Conservation (phyloP, 2,888 invertebrate species). For the Trachelus troglodyta region DNA sequence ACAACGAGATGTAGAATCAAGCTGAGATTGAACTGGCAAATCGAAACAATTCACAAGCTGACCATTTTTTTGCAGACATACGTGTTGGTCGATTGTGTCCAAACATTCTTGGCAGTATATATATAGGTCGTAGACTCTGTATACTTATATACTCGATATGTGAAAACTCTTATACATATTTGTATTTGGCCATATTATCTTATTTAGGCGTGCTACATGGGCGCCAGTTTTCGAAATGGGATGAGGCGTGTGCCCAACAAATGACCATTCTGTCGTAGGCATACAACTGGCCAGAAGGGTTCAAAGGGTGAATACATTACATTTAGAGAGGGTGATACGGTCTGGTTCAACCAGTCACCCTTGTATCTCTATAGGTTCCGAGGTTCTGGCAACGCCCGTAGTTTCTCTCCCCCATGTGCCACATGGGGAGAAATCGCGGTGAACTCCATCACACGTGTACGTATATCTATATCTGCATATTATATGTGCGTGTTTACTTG, state of each 20-base stretch:
- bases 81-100: background rate
- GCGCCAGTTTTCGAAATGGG: slow-evolving; percentile 8
- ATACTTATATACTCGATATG: background rate
- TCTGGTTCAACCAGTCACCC: background rate
- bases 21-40: background rate
- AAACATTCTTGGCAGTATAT: background rate
- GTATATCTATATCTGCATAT: background rate
- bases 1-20: background rate
- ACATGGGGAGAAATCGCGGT: background rate
- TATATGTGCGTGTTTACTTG: background rate
- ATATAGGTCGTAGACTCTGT: too few relatives aligned
- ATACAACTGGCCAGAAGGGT: slow-evolving; percentile 32
- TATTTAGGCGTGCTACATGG: slow-evolving; percentile 11
- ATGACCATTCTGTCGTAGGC: slow-evolving; percentile 36
- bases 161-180: background rate
- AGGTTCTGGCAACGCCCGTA: slow-evolving; percentile 1
- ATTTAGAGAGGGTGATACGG: slow-evolving; percentile 22
- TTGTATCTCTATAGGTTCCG: slow-evolving; percentile 22
- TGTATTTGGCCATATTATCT: slow-evolving; percentile 18
- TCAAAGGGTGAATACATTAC: slow-evolving; percentile 35
- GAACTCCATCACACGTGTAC: background rate
- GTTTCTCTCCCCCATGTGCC: background rate
- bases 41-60: background rate
- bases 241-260: slow-evolving; percentile 34
- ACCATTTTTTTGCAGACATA: background rate